Evolutionary conservation across 2,888 invertebrate genomes (phyloP).

Genomic region (Heteropelma amictum): DNA sequence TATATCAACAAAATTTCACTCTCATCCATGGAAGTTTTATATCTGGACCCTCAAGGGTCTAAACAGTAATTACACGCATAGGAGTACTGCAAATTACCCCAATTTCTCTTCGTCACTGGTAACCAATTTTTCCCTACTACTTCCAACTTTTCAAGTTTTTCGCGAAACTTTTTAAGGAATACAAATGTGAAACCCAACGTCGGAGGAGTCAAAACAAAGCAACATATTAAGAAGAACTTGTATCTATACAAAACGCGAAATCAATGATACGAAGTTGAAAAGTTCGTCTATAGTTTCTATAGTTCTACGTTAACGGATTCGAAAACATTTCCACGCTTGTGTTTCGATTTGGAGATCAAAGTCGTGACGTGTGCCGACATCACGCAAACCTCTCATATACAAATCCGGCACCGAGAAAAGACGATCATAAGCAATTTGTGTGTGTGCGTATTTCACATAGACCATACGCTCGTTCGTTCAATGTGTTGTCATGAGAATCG

Average conservation of each 20-base stretch:
- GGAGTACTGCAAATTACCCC: too few species aligned
- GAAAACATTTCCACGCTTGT: slow-evolving; percentile 43
- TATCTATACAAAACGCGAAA: slow-evolving; percentile 4
- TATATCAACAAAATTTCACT: too few species aligned
- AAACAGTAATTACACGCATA: too few species aligned
- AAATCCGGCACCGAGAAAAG: not conserved
- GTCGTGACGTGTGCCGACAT: slow-evolving; percentile 52
- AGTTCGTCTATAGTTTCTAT: not conserved
- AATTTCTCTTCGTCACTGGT: too few species aligned
- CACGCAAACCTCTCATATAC: slow-evolving; percentile 46
- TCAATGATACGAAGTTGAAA: slow-evolving; percentile 1
- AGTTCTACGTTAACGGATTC: slow-evolving; percentile 19
- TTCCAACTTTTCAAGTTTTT: not conserved
- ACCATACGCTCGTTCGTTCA: slow-evolving; percentile 6
- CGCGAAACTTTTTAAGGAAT: too few species aligned
- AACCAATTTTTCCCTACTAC: too few species aligned
- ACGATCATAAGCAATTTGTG: not conserved
- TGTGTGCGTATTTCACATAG: not conserved
- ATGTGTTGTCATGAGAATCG: slow-evolving; percentile 41
- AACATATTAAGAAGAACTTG: too few species aligned
- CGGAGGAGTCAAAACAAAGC: too few species aligned
- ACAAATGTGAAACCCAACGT: too few species aligned
- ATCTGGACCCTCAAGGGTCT: too few species aligned
- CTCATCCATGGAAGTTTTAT: too few species aligned
- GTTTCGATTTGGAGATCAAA: slow-evolving; percentile 51